Base-by-base conservation (phyloP, 2,888 invertebrate genomes). In the Lepidochrysops patricia region DNA sequence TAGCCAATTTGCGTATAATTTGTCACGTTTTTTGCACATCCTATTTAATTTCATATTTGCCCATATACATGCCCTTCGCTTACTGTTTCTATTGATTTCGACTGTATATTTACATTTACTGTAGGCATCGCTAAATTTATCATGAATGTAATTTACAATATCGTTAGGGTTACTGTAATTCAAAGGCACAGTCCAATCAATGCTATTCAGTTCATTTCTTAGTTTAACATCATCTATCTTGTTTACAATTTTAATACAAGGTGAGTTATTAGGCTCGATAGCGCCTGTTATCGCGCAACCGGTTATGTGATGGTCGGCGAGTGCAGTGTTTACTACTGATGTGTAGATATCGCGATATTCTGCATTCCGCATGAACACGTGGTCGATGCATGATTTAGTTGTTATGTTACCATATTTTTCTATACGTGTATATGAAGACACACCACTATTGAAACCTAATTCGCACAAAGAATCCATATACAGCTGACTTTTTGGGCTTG, bases 21-120 rank as follows among this genome's bases (percentile, higher is more conserved):
- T n/a, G n/a, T 50, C 49, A 26, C 25, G 49, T 26, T 50, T 50
- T 50, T 26, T 50, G n/a, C 49, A 50, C 49, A 50, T 50, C 3
- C n/a, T 50, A n/a, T 32, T 54, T 15, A 54, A 54, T 27, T 13
- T 54, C 1, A 15, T 54, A 29, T 54, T 29, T 7, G 32, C 32
- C 54, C 54, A 54, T 9, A 15, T 27, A 29, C 54, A 54, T 13
- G 54, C 4, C 27, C 29, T 19, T 54, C 54, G 15, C 1, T 29
- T 32, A 2, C n/a, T 29, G 2, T 6, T 29, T 2, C 29, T 54
- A 54, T 7, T 54, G 29, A 27, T 27, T 15, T 54, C 15, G 19
- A 54, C 9, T 4, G 29, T 15, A 19, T 9, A 29, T 27, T 29
- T 54, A 2, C 29, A 54, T 6, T 29, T 29, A n/a, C 27, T 54